Percentiles rank a stretch among this genome's conserved stretches.
These are phyloP conservation scores for Gopherus evgoodei DNA, from an alignment of 2,113 vertebrate species.

Conservation along the genomic window DNA sequence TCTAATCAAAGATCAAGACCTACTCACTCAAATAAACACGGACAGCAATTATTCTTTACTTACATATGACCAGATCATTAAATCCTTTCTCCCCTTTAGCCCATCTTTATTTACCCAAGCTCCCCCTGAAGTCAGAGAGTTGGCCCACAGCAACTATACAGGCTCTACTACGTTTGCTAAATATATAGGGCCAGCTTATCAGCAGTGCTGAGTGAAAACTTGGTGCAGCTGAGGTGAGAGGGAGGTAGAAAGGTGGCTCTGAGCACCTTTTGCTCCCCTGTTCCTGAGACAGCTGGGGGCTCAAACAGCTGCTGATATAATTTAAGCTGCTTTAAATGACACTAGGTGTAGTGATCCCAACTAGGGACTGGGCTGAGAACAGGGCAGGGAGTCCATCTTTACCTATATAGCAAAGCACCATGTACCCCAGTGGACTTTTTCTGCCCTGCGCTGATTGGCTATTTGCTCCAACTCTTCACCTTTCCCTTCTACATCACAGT, in stretches of 20 bases:
- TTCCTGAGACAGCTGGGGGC: fast-evolving
- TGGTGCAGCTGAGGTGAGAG: not conserved
- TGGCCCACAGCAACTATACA: not conserved
- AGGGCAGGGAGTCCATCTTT: not conserved
- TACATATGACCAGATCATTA: not conserved
- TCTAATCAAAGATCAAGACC: not conserved
- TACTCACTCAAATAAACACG: not conserved
- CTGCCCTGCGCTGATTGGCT: not conserved
- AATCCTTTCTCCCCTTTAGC: not conserved
- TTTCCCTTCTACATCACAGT: not conserved
- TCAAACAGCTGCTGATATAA: not conserved
- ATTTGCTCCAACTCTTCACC: not conserved
- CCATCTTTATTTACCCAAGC: not conserved
- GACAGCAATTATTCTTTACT: not conserved
- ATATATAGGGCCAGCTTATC: not conserved
- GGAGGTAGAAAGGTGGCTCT: not conserved
- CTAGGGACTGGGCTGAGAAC: not conserved
- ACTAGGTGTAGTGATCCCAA: not conserved
- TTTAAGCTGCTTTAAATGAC: not conserved
- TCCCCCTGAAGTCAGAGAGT: not conserved
- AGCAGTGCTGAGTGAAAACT: not conserved
- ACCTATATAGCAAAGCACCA: not conserved
- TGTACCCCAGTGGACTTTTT: not conserved
- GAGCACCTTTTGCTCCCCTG: not conserved
- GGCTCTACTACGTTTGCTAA: fast-evolving